Evolutionary conservation across 2,888 invertebrate genomes (phyloP).

Genomic region (Punctoribates punctum): DNA sequence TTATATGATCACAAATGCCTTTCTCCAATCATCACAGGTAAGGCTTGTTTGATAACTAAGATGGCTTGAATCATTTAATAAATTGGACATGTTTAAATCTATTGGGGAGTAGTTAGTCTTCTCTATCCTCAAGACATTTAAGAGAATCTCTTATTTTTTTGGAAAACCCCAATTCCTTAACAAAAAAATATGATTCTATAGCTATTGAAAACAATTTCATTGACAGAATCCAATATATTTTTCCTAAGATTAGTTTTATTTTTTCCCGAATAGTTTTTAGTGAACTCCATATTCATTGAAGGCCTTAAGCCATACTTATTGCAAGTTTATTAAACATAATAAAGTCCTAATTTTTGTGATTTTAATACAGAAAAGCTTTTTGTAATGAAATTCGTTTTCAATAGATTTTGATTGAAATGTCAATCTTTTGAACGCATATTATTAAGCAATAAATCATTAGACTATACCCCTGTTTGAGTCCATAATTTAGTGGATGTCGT

Average conservation of each 20-base stretch:
- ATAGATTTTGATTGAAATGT: too few relatives aligned
- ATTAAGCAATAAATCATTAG: too few relatives aligned
- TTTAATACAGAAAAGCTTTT: too few relatives aligned
- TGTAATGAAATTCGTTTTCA: too few relatives aligned
- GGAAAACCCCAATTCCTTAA: too few relatives aligned
- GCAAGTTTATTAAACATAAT: too few relatives aligned
- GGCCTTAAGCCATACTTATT: not conserved
- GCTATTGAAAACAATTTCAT: not conserved
- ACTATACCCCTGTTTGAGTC: too few relatives aligned
- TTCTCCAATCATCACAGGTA: conserved; percentile 59
- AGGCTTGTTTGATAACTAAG: not conserved
- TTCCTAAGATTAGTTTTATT: not conserved
- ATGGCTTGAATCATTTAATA: not conserved
- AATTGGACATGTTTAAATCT: not conserved
- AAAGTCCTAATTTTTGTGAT: too few relatives aligned
- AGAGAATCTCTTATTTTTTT: conserved; percentile 7
- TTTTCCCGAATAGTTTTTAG: not conserved
- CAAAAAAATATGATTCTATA: too few relatives aligned
- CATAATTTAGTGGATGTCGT: too few relatives aligned
- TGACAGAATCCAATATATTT: not conserved
- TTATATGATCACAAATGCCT: conserved; percentile 58
- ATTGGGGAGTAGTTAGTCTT: not conserved
- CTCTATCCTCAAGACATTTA: not conserved
- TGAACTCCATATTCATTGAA: not conserved
- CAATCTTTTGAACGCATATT: too few relatives aligned